A percentile compares a stretch with the other conserved stretches of the same genome.
Conservation (phyloP, 2,113 vertebrate genomes). For the Sphyrna mokarran region DNA sequence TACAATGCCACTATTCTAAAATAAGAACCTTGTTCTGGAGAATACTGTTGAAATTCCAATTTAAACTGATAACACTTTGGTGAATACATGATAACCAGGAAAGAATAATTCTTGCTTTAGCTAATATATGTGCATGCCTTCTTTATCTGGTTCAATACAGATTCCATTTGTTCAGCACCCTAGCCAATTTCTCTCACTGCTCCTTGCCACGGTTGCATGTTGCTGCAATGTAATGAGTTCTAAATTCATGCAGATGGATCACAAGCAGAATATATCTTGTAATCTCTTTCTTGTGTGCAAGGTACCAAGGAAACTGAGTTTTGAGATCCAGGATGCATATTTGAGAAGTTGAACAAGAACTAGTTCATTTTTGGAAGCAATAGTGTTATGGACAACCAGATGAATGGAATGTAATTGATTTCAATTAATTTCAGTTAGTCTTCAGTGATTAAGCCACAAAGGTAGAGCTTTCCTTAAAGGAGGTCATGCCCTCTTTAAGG, state of each 20-base stretch:
- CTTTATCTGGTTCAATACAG: not conserved
- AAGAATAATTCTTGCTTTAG: not conserved
- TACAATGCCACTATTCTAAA: not conserved
- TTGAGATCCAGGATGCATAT: not conserved
- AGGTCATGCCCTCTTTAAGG: not conserved
- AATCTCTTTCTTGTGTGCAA: not conserved
- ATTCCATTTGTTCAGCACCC: not conserved
- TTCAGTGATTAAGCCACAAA: not conserved
- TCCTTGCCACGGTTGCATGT: not conserved
- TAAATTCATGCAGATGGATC: not conserved
- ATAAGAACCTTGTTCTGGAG: not conserved
- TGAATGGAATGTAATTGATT: not conserved
- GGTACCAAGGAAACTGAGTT: not conserved
- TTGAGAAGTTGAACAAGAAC: not conserved
- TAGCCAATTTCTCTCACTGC: not conserved
- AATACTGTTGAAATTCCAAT: not conserved
- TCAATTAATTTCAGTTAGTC: not conserved
- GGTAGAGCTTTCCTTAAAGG: not conserved
- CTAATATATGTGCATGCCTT: not conserved
- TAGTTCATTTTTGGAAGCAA: not conserved
- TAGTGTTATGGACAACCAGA: not conserved
- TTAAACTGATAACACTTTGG: constrained; percentile 6
- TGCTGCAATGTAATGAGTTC: not conserved
- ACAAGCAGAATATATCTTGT: not conserved
- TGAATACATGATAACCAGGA: not conserved